Evolutionary conservation across 2,888 invertebrate species (phyloP), one percentile per base, ranked within the genome.

Genomic region (Nemotelus nigrinus): DNA sequence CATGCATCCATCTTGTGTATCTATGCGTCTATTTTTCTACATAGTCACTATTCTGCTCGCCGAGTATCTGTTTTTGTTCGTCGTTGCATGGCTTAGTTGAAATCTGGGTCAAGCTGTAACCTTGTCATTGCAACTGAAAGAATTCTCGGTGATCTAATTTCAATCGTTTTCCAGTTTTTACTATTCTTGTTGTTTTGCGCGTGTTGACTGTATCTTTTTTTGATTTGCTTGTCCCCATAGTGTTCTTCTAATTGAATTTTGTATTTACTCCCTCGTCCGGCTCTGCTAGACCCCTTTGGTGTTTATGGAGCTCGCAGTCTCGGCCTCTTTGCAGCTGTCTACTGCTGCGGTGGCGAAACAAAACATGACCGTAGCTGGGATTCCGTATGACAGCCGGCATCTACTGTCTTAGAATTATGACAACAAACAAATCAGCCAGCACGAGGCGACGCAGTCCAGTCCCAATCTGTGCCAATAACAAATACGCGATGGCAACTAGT

Each of bases 51-150:
- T 10, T 53, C 10, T 10, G n/a, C n/a, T 63, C 63, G 63, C 3
- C 41, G 41, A 4, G 50, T 50, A 43, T 44, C 47, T 74, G 60
- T 63, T 74, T 25, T 25, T 60, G 44, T 74, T 74, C 63, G 74
- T 63, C 74, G 25, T 25, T 25, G 63, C 74, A 60, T 74, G 74
- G 74, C 60, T 57, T 57, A 57, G 48, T 63, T 50, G 74, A 74
- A 72, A 74, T 74, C 74, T 74, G 74, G 74, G 74, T 74, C 74
- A 74, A 60, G 74, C 74, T 60, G 74, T 63, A 74, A 74, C 74
- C 74, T 74, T 74, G 74, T 74, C 74, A 74, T 74, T 74, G 74
- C 74, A 74, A 63, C 74, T 50, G 63, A 74, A 63, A 74, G 74
- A 74, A 74, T 74, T 74, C 60, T 74, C 74, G 10, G 41, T 74